Evolutionary conservation across 2,797 vertebrate genomes (phyloP).

Genomic region (Lepidocolaptes lacrymiger): DNA sequence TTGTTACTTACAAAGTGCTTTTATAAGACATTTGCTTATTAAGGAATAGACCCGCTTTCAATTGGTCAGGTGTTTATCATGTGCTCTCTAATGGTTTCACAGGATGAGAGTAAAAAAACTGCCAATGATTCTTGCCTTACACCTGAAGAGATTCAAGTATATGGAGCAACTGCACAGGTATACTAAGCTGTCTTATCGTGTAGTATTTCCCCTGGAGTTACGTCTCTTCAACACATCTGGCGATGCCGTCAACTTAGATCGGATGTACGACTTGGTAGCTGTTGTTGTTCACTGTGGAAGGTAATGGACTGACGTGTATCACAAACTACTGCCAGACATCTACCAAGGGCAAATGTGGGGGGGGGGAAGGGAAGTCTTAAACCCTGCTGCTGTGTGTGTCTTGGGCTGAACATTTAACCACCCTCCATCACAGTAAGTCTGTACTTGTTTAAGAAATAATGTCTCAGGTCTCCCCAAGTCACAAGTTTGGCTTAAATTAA

Average conservation of each 20-base stretch:
- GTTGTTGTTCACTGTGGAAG: slow-evolving; percentile 98
- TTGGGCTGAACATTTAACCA: background rate
- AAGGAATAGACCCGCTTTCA: background rate
- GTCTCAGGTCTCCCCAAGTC: background rate
- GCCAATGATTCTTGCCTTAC: slow-evolving; percentile 96
- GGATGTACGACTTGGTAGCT: slow-evolving; percentile 96
- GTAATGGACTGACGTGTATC: slow-evolving; percentile 58
- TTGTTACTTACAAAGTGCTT: background rate
- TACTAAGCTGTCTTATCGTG: slow-evolving; percentile 95
- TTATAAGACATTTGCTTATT: background rate
- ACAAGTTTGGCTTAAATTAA: background rate
- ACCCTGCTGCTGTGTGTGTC: background rate
- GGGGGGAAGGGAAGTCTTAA: background rate
- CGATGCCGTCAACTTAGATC: slow-evolving; percentile 92
- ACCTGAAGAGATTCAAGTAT: slow-evolving; percentile 97
- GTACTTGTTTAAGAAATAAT: background rate
- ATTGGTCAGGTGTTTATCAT: background rate
- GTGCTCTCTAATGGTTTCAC: background rate
- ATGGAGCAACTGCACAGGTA: slow-evolving; percentile 98
- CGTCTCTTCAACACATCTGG: slow-evolving; percentile 96
- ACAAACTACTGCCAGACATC: background rate
- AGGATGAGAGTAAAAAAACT: slow-evolving; percentile 92
- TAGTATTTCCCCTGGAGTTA: slow-evolving; percentile 94
- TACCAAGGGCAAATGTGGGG: background rate
- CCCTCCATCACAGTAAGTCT: background rate